These are phyloP conservation scores for Cervus canadensis DNA, from an alignment of 2,113 vertebrate genomes.

Conservation along the genomic window DNA sequence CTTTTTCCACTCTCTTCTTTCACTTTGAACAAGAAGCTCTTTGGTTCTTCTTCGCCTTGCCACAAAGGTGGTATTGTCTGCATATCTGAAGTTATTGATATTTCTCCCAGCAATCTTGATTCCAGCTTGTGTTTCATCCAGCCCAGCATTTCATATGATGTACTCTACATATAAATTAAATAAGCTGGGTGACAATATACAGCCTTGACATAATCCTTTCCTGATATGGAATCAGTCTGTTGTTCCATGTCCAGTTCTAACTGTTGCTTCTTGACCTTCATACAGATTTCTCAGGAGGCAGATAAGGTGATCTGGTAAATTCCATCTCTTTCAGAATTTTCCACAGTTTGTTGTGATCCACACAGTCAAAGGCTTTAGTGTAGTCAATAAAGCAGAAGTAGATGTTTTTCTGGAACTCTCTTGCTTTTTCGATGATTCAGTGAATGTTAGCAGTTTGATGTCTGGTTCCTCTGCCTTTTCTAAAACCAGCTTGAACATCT, in stretches of 20 bases:
- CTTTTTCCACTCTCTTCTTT: neutral
- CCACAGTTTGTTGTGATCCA: neutral
- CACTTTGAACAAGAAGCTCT: neutral
- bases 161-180: neutral
- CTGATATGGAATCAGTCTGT: rapidly evolving
- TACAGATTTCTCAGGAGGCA: neutral
- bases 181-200: neutral
- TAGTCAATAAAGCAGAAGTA: neutral
- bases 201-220: neutral
- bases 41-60: neutral
- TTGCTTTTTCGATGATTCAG: rapidly evolving
- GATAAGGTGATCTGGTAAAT: neutral
- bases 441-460: neutral
- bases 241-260: neutral
- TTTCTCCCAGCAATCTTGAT: neutral
- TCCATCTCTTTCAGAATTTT: neutral
- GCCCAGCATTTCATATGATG: neutral
- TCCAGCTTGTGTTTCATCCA: neutral
- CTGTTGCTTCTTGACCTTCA: neutral
- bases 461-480: neutral
- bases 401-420: neutral
- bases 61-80: neutral
- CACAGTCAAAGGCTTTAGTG: neutral
- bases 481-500: neutral
- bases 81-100: neutral